Conservation (phyloP, 2,797 vertebrate species). For the Avahi laniger region DNA sequence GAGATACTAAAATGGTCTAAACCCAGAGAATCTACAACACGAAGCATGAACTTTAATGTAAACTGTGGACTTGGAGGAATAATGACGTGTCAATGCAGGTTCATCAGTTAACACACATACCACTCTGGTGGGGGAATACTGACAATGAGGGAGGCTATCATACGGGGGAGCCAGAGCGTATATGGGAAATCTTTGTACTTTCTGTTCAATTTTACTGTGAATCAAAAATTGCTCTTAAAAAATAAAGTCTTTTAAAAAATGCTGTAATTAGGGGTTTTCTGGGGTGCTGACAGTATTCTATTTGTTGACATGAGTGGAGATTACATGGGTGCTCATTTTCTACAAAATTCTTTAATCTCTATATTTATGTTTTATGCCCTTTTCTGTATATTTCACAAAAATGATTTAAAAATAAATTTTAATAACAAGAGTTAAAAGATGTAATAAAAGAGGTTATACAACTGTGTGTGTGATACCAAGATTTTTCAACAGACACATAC, state of each 20-base stretch:
- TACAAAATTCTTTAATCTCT: neutral
- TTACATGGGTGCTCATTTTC: neutral
- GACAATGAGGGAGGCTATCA: neutral
- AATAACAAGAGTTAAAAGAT: neutral
- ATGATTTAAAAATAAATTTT: neutral
- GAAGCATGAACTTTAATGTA: too few species aligned
- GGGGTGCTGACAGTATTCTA: neutral
- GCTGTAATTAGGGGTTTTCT: neutral
- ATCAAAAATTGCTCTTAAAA: neutral
- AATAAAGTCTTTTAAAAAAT: neutral
- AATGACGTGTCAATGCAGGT: neutral
- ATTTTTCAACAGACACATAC: neutral
- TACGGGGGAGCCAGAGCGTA: neutral
- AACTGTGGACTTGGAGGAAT: neutral
- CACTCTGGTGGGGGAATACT: neutral
- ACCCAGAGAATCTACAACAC: neutral
- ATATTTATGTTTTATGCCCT: neutral
- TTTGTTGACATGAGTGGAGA: neutral
- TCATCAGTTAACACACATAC: neutral
- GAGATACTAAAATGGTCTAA: neutral
- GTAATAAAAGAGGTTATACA: neutral
- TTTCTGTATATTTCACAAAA: conserved; percentile 14
- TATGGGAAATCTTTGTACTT: neutral
- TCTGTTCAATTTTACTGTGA: neutral
- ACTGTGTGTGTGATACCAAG: neutral